Evolutionary conservation across 2,113 vertebrate genomes (phyloP).

Genomic region (Phalacrocorax pelagicus): DNA sequence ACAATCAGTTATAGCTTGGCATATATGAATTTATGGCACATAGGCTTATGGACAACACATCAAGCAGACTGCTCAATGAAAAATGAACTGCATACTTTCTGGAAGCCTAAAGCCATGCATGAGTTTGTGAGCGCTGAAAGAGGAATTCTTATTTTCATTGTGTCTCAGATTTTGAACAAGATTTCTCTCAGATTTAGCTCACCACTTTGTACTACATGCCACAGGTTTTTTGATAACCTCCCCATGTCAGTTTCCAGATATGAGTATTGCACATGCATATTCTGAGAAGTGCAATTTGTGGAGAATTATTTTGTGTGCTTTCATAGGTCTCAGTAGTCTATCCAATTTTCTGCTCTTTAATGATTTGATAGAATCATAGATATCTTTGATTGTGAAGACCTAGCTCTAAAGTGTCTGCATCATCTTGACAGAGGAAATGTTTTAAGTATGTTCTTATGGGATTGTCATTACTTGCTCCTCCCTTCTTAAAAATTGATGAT

Average conservation of each 20-base stretch:
- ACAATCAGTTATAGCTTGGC: background rate
- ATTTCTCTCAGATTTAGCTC: background rate
- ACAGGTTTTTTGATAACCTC: background rate
- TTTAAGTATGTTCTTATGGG: background rate
- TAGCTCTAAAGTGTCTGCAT: background rate
- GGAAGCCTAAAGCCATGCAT: background rate
- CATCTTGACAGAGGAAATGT: background rate
- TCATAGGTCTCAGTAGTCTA: background rate
- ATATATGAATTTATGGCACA: background rate
- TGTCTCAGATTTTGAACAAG: background rate
- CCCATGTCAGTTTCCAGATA: background rate
- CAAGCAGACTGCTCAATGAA: background rate
- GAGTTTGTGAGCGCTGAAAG: background rate
- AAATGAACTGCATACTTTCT: background rate
- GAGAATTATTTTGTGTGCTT: background rate
- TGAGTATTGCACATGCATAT: background rate
- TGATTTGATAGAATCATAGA: background rate
- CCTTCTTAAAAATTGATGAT: background rate
- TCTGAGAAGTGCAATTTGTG: background rate
- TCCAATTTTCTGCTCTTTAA: background rate
- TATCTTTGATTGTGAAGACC: background rate
- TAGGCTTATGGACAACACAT: background rate
- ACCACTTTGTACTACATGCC: fast-evolving
- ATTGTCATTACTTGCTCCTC: background rate
- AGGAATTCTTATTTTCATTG: background rate